Evolutionary conservation across 1,140 invertebrate genomes (phyloP).

Genomic region (Pseudomyrmex cubaensis): DNA sequence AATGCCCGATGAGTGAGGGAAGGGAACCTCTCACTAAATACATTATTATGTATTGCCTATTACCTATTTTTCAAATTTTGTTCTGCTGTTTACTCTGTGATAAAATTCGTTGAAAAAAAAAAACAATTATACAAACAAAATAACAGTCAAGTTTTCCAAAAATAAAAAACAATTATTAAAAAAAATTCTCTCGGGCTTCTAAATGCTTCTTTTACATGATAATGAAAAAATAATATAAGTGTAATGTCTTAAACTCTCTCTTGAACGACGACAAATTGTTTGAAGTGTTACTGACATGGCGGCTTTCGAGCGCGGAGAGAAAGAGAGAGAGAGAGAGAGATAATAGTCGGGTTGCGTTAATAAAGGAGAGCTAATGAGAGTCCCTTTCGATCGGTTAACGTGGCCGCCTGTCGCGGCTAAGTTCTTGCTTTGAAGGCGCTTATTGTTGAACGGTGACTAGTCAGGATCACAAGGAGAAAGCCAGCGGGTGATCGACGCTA

Average conservation of each 20-base stretch:
- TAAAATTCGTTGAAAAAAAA: too few relatives aligned
- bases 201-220: too few relatives aligned
- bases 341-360: slow-evolving; percentile 72
- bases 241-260: neutral
- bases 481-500: slow-evolving; percentile 80
- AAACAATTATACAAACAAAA: too few relatives aligned
- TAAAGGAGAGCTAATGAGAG: slow-evolving; percentile 79
- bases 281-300: slow-evolving; percentile 42
- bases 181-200: too few relatives aligned
- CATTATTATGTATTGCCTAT: neutral
- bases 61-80: neutral
- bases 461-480: slow-evolving; percentile 71
- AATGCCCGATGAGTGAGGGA: neutral
- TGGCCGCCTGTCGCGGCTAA: slow-evolving; percentile 59
- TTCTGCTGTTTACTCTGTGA: too few relatives aligned
- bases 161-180: too few relatives aligned
- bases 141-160: too few relatives aligned
- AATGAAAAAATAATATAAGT: neutral
- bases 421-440: slow-evolving; percentile 73
- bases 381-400: slow-evolving; percentile 72
- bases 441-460: slow-evolving; percentile 81
- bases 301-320: neutral
- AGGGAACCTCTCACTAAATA: neutral
- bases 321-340: too few relatives aligned
- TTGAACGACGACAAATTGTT: slow-evolving; percentile 45